phyloP scores from a whole-genome alignment of 2,113 vertebrate genomes.

The Poeciliopsis retropinna region DNA sequence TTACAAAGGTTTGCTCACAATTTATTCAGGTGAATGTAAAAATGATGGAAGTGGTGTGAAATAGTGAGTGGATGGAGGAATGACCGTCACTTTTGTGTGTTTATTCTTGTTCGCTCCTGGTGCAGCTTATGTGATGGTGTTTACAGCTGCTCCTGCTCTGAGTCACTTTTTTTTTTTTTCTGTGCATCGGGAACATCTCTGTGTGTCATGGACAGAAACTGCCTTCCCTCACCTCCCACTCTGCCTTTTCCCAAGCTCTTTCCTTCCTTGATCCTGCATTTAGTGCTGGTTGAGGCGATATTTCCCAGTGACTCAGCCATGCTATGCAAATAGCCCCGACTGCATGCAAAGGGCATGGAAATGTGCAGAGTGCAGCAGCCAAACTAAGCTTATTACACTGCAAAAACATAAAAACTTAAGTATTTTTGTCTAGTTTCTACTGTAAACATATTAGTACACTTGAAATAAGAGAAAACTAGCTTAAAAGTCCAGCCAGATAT shows the following conservation, averaged over 20 bases:
- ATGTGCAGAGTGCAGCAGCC: constrained; percentile 16
- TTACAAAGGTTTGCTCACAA: background rate
- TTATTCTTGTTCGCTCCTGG: background rate
- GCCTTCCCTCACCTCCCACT: constrained; percentile 33
- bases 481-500: no score
- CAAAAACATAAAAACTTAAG: no score
- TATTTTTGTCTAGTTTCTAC: no score
- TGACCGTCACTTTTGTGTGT: background rate
- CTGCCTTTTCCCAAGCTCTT: constrained; percentile 69
- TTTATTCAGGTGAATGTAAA: background rate
- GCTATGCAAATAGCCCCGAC: constrained; percentile 75
- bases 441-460: no score
- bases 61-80: background rate
- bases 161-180: constrained; percentile 28
- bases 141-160: constrained; percentile 17
- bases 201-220: constrained; percentile 51
- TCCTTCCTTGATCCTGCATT: constrained; percentile 71
- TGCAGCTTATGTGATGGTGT: background rate
- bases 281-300: constrained; percentile 63
- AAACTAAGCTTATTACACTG: background rate
- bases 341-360: constrained; percentile 72
- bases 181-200: constrained; percentile 13
- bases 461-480: no score
- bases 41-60: background rate
- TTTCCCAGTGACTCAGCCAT: constrained; percentile 73